phyloP scores from a whole-genome alignment of 2,113 vertebrate genomes.

The Pygoscelis adeliae region DNA sequence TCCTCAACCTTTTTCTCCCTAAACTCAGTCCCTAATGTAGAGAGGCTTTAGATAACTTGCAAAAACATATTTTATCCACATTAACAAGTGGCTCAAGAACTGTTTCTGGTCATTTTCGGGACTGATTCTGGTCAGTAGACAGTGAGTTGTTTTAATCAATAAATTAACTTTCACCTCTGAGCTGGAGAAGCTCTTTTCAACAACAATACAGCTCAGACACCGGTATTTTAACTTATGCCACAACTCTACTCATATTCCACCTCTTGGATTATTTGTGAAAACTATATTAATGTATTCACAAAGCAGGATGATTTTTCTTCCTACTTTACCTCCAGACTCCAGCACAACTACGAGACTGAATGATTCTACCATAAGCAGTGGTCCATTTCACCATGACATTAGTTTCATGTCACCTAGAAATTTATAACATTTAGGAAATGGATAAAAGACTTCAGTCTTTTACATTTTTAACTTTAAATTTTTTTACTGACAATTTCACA shows the following conservation, averaged over 20 bases:
- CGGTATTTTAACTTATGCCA: not conserved
- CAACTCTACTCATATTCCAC: not conserved
- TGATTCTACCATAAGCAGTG: not conserved
- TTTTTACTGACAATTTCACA: not conserved
- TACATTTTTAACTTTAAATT: not conserved
- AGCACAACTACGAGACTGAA: not conserved
- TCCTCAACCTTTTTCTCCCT: not conserved
- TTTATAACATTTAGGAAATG: not conserved
- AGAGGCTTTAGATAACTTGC: not conserved
- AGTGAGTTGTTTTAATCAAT: not conserved
- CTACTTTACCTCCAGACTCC: not conserved
- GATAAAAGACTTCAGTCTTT: not conserved
- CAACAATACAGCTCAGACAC: not conserved
- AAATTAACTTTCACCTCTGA: not conserved
- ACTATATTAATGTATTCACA: not conserved
- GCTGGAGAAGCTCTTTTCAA: not conserved
- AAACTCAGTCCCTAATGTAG: not conserved
- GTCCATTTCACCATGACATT: not conserved
- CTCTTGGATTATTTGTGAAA: not conserved
- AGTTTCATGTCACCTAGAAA: not conserved
- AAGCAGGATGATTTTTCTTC: not conserved
- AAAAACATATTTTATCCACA: not conserved
- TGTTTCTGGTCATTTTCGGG: not conserved
- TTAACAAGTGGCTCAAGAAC: not conserved
- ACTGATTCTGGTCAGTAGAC: not conserved